Conservation (phyloP, 2,888 invertebrate species). For the Anagyrus pseudococci region DNA sequence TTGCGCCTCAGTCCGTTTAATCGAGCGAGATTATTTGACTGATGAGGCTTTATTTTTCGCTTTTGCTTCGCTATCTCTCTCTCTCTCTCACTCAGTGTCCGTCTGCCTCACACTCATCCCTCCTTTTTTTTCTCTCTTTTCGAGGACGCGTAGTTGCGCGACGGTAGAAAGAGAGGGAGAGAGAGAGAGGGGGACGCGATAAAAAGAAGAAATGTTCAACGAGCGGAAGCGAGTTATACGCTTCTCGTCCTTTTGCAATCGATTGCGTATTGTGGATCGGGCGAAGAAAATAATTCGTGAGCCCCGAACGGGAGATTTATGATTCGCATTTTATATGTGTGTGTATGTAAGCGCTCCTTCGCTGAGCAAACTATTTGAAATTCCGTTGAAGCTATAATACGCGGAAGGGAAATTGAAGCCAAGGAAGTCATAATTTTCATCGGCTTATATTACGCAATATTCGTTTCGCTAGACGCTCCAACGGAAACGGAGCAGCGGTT, state of each 20-base stretch:
- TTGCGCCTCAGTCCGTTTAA: conserved; percentile 19
- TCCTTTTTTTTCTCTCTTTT: background rate
- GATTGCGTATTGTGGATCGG: conserved; percentile 11
- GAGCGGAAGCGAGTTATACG: conserved; percentile 16
- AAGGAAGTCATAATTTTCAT: background rate
- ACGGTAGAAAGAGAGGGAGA: no score
- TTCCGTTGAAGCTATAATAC: background rate
- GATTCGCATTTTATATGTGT: background rate
- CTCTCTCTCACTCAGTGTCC: background rate
- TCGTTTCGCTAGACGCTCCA: background rate
- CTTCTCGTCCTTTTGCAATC: conserved; percentile 10
- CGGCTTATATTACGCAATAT: background rate
- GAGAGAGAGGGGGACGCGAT: no score
- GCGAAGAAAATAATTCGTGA: background rate
- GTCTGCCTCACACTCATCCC: no score
- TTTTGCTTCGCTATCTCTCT: background rate
- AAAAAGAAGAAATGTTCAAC: conserved; percentile 9
- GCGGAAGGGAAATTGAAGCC: background rate
- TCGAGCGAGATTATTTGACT: conserved; percentile 35
- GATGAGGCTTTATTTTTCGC: conserved; percentile 25
- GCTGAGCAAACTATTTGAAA: background rate
- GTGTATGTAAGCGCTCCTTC: background rate
- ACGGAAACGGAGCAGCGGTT: background rate
- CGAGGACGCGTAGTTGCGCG: background rate
- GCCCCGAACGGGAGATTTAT: conserved; percentile 3